Evolutionary conservation across 2,797 vertebrate genomes (phyloP), one percentile per base, ranked within the genome.

Genomic region (Glossophaga mutica): DNA sequence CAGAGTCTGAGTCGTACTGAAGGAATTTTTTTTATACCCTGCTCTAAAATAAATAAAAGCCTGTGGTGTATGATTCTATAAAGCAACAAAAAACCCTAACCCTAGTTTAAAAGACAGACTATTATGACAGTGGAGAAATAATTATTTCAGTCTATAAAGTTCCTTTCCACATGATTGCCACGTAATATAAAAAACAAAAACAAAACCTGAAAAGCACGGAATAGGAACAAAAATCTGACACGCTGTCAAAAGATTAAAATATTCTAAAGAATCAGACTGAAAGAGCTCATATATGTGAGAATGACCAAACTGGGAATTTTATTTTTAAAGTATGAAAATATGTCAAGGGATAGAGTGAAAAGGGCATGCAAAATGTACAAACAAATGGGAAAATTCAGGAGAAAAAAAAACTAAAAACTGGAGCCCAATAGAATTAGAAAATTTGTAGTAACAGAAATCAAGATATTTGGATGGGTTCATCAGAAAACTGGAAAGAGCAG

Each of bases 11-110:
- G 4, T 11, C 21, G 15, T 34, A 11, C n/a, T 55, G 79, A 82
- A 67, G 22, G 12, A 74, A 42, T 5, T 29, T 1, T 11, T 22
- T 39, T 50, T 11, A 99, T 19, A 46, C 82, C 48, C 21, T 48
- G 1, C 32, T 21, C 21, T 42, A 73, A 77, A 76, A 77, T 50
- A 87, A 65, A 42, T 55, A 59, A 88, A 87, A 93, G 4, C 4
- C 44, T 82, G 11, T 16, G 22, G 39, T 46, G 7, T 74, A 32
- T 32, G 18, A 70, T 42, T 42, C 3, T 39, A 50, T 18, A 77
- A 2, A 42, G 34, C 29, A 59, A 90, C 5, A 84, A 68, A 48
- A 76, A 15, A 4, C 6, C 6, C 9, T 7, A 44, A 21, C 62
- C 0, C 14, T 42, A 68, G n/a, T 48, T 85, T 50, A 50, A 85